phyloP scores from a whole-genome alignment of 2,797 vertebrate genomes.

The Coranthus polyacanthus region DNA sequence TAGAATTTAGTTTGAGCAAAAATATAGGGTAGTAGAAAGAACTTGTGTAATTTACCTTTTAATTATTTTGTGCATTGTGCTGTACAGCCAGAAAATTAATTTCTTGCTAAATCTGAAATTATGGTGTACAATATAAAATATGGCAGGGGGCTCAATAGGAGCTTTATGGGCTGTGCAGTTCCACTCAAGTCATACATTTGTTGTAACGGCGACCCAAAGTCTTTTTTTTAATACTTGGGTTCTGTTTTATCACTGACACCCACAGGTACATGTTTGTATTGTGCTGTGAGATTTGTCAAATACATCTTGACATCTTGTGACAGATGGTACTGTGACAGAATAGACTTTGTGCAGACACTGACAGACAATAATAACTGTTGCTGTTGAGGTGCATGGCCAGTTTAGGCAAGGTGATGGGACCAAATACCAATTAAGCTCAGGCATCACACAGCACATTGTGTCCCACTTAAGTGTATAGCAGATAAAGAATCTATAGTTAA shows the following conservation, averaged over 20 bases:
- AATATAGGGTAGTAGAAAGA: background rate
- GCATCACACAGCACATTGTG: slow-evolving; percentile 48
- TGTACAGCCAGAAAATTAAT: background rate
- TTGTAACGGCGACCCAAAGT: background rate
- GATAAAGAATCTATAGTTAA: slow-evolving; percentile 43
- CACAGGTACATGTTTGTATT: slow-evolving; percentile 20
- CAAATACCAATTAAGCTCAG: slow-evolving; percentile 59
- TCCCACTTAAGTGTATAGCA: slow-evolving; percentile 35
- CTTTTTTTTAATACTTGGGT: background rate
- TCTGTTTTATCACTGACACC: background rate
- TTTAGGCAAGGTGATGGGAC: slow-evolving; percentile 55
- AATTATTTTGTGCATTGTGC: no score
- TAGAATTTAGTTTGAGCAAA: slow-evolving; percentile 5
- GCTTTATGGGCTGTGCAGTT: no score
- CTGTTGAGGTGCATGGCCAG: slow-evolving; percentile 38
- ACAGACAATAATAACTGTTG: slow-evolving; percentile 50
- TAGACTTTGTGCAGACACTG: slow-evolving; percentile 36
- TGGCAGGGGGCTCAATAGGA: background rate
- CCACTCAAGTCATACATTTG: no score
- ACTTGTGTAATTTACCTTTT: background rate
- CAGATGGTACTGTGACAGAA: slow-evolving; percentile 21
- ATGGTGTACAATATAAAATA: background rate
- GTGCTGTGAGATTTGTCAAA: slow-evolving; percentile 42
- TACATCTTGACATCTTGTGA: slow-evolving; percentile 24
- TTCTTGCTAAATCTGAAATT: background rate